phyloP scores from a whole-genome alignment of 2,113 vertebrate genomes.

The Nothobranchius kuhntae region DNA sequence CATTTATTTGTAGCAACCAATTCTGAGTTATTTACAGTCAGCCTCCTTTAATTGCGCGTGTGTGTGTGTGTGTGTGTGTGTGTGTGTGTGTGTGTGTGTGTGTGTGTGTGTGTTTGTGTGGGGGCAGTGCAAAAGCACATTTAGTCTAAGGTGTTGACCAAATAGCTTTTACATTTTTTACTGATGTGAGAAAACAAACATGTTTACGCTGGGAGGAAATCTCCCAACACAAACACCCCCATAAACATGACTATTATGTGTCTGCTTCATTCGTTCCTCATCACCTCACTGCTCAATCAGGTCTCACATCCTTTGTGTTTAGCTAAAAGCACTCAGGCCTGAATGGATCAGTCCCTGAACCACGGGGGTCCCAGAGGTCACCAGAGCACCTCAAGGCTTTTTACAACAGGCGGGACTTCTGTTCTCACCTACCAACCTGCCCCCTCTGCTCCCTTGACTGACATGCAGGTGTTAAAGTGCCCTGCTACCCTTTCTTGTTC shows the following conservation, averaged over 20 bases:
- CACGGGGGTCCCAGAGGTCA: slow-evolving; percentile 27
- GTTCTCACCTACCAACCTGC: slow-evolving; percentile 46
- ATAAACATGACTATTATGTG: slow-evolving; percentile 32
- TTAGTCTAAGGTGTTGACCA: too few relatives aligned
- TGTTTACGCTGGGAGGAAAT: not conserved
- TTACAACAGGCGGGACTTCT: slow-evolving; percentile 33
- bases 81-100: too few relatives aligned
- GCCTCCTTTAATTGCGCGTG: too few relatives aligned
- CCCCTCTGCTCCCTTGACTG: not conserved
- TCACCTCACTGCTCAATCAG: slow-evolving; percentile 45
- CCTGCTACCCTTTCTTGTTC: slow-evolving; percentile 55
- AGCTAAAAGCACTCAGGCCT: slow-evolving; percentile 20
- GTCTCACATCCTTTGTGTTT: slow-evolving; percentile 36
- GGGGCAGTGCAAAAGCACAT: too few relatives aligned
- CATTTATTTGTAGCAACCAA: too few relatives aligned
- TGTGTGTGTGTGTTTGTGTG: too few relatives aligned
- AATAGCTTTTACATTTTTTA: too few relatives aligned
- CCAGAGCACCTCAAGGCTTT: slow-evolving; percentile 11
- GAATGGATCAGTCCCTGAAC: slow-evolving; percentile 39
- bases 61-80: too few relatives aligned
- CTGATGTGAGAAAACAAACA: too few relatives aligned
- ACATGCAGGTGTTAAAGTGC: slow-evolving; percentile 59
- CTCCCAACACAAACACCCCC: not conserved
- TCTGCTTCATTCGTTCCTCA: slow-evolving; percentile 30
- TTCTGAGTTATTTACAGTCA: too few relatives aligned